Evolutionary conservation across 2,888 invertebrate genomes (phyloP).

Genomic region (Aspidapion aeneum): DNA sequence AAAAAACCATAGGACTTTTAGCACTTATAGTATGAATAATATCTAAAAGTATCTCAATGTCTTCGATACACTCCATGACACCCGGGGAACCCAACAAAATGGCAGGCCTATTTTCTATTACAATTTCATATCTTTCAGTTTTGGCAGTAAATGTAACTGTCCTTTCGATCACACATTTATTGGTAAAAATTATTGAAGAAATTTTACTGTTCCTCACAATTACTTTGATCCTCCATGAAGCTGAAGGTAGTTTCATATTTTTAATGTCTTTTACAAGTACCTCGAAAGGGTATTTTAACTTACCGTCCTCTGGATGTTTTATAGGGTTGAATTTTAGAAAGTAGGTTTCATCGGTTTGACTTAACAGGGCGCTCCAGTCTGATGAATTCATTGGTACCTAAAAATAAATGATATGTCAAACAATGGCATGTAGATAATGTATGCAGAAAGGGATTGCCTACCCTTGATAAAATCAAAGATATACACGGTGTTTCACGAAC

Average conservation of each 20-base stretch:
- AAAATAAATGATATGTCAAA: too few relatives aligned
- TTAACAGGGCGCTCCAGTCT: background rate
- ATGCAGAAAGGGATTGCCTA: too few relatives aligned
- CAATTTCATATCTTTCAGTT: slow-evolving; percentile 29
- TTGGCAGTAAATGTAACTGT: slow-evolving; percentile 33
- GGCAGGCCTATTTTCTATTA: slow-evolving; percentile 33
- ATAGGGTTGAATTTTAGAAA: slow-evolving; percentile 24
- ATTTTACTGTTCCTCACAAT: slow-evolving; percentile 35
- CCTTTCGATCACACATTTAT: slow-evolving; percentile 31
- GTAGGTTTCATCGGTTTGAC: slow-evolving; percentile 17
- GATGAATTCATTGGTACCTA: too few relatives aligned
- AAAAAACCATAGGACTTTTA: slow-evolving; percentile 32
- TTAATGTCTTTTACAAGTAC: slow-evolving; percentile 35
- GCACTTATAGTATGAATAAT: slow-evolving; percentile 33
- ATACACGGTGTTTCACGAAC: too few relatives aligned
- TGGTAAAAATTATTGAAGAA: slow-evolving; percentile 33
- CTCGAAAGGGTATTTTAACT: slow-evolving; percentile 32
- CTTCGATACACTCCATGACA: slow-evolving; percentile 27
- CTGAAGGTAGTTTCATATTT: slow-evolving; percentile 34
- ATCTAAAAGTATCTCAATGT: slow-evolving; percentile 35
- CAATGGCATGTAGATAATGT: too few relatives aligned
- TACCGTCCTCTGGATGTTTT: slow-evolving; percentile 23
- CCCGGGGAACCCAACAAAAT: slow-evolving; percentile 32
- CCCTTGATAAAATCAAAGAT: too few relatives aligned
- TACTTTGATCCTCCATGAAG: slow-evolving; percentile 37